Base-by-base conservation (phyloP, 2,888 invertebrate genomes). In the Phalera bucephala region DNA sequence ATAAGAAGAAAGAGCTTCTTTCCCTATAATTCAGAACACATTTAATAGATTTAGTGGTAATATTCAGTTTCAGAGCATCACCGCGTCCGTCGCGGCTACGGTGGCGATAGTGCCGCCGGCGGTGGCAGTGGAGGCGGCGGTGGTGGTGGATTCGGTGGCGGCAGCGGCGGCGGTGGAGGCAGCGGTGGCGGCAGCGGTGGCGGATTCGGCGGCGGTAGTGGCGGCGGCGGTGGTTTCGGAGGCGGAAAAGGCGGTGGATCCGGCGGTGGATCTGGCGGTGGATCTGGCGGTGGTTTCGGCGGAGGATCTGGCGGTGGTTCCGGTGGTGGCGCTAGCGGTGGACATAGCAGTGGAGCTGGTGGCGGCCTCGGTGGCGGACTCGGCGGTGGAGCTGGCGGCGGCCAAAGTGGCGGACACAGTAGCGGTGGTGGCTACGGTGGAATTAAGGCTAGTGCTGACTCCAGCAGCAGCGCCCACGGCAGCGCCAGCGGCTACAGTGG, bases 81-180 rank as follows among this genome's bases (percentile, higher is more conserved):
- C 20, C 36, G 36, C 11, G 19, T 36, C 1, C 36, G 36, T n/a
- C 40, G 50, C 3, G 50, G 52, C 6, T 32, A 38, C 21, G 41
- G 57, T 35, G 45, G 73, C n/a, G 44, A 59, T 31, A 43, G 58
- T 31, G 44, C 55, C 1, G 32, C 49, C 3, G 47, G 56, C 5
- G 45, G 51, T 7, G 37, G 56, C 1, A 56, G 67, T 20, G 39
- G 64, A 34, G 34, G 63, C 34, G 29, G 35, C 5, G 78, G 80
- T 40, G 73, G 79, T 39, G 58, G 63, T 12, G 66, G 71, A 13
- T 52, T 62, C 6, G 41, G 49, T 6, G 33, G 42, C 3, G 56
- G 60, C 4, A 52, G 58, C 7, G 47, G 49, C 2, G 41, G 45
- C 2, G 47, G 56, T 2, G 42, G 51, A 3, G 52, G 61, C 14